Base-by-base conservation (phyloP, 2,888 invertebrate species). In the Pachydiplax longipennis region DNA sequence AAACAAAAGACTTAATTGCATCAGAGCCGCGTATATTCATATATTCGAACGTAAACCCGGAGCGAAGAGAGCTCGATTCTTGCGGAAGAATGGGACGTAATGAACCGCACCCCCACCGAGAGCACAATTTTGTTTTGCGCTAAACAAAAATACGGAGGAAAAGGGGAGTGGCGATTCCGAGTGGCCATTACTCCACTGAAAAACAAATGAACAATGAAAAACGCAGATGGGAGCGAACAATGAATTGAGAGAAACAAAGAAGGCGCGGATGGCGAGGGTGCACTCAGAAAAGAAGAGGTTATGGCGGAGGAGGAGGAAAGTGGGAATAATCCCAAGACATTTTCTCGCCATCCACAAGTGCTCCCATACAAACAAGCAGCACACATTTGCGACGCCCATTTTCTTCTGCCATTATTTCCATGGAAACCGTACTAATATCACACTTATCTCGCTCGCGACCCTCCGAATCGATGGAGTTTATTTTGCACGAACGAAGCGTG, bases 401-500 rank as follows among this genome's bases (percentile, higher is more conserved):
- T 87, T 87, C 87, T 61, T 61, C 61, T 12, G 87, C 87, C 61
- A 87, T 87, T 61, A 87, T 87, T 61, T 58, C 37, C 87, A 53
- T 87, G 87, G 87, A 87, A 87, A 87, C 87, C 87, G 61, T 58
- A 87, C 87, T 87, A 87, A 87, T 87, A 87, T 65, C 87, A 87
- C 87, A 87, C 87, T 65, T 58, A 31, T 13, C 53, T 53, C 82
- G 25, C 53, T 4, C 53, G 15, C 13, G 3, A 8, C 61, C n/a
- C 61, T n/a, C n/a, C n/a, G 4, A 18, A 58, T 22, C 35, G 22
- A 58, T 5, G 25, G 22, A 44, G 44, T 48, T 44, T 44, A 44
- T 44, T 44, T n/a, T 37, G 37, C 37, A 37, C 37, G 37, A 2
- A 37, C 5, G 3, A 37, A 37, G 5, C 37, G 37, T 37, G 37